These are phyloP conservation scores for Varecia variegata DNA, from an alignment of 2,797 vertebrate genomes.

Conservation along the genomic window DNA sequence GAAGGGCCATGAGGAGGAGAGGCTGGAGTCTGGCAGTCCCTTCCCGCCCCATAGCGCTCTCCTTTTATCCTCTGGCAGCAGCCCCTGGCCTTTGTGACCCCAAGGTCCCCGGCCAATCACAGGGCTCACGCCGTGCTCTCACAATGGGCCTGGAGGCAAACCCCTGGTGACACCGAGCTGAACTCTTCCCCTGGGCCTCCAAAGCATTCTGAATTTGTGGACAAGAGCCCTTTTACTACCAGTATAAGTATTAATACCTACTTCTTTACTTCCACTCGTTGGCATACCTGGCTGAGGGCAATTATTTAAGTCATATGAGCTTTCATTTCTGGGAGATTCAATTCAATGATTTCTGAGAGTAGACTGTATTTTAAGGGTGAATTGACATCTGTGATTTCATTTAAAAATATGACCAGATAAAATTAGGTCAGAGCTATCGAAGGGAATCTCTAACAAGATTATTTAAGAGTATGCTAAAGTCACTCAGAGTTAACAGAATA, in stretches of 20 bases:
- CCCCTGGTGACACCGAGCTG: neutral
- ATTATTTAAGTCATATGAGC: neutral
- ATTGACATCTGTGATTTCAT: neutral
- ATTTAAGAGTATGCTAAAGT: neutral
- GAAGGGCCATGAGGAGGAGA: neutral
- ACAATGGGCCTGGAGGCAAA: neutral
- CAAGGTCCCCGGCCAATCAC: neutral
- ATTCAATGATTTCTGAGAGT: neutral
- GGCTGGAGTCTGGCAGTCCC: neutral
- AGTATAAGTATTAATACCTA: neutral
- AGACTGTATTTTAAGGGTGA: neutral
- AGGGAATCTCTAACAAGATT: neutral
- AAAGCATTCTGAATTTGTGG: neutral
- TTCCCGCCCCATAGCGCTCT: neutral
- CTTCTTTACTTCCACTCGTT: neutral
- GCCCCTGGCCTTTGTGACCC: neutral
- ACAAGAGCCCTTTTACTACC: neutral
- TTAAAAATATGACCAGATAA: neutral
- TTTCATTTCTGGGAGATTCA: neutral
- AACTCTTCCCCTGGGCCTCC: no score
- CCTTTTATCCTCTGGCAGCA: neutral
- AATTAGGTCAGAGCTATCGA: neutral
- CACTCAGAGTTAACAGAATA: neutral
- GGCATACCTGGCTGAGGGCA: neutral
- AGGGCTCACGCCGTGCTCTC: neutral